These are phyloP conservation scores for Decapterus maruadsi DNA, from an alignment of 2,797 vertebrate species.

Conservation along the genomic window DNA sequence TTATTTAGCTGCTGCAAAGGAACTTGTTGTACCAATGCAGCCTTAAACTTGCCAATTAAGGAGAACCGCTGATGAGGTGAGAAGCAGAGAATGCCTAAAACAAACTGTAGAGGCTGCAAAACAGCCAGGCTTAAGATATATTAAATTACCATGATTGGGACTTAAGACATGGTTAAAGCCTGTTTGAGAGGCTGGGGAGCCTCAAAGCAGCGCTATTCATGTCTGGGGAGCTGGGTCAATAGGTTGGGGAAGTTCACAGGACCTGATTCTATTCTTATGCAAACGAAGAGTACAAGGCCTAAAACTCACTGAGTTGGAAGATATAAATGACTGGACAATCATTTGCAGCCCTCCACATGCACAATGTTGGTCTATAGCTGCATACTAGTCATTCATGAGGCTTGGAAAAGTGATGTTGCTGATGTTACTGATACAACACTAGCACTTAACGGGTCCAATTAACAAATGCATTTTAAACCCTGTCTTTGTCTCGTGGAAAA, in stretches of 20 bases:
- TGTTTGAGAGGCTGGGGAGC: constrained; percentile 91
- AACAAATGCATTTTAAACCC: background rate
- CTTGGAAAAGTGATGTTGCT: constrained; percentile 34
- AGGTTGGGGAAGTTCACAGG: constrained; percentile 96
- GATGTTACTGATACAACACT: constrained; percentile 10
- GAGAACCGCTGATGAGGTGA: constrained; percentile 89
- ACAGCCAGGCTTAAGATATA: constrained; percentile 95
- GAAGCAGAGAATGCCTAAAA: constrained; percentile 93
- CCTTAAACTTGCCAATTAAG: constrained; percentile 89
- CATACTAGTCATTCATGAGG: constrained; percentile 81
- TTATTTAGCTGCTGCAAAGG: constrained; percentile 90
- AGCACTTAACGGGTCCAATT: background rate
- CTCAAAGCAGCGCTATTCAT: constrained; percentile 93
- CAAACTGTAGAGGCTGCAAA: constrained; percentile 94
- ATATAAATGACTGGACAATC: constrained; percentile 97
- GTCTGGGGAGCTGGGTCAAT: constrained; percentile 93
- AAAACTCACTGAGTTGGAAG: constrained; percentile 94
- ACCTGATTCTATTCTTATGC: constrained; percentile 96
- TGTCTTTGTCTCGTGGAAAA: background rate
- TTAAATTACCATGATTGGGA: constrained; percentile 99
- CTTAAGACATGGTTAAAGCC: constrained; percentile 93
- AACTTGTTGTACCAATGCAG: constrained; percentile 87
- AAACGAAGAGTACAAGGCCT: constrained; percentile 91
- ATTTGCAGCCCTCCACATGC: constrained; percentile 86
- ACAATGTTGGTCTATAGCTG: constrained; percentile 83